Percentiles rank a stretch among this genome's conserved stretches.
Evolutionary conservation across 1,140 invertebrate species (phyloP).

Genomic region (Fragariocoptes setiger): DNA sequence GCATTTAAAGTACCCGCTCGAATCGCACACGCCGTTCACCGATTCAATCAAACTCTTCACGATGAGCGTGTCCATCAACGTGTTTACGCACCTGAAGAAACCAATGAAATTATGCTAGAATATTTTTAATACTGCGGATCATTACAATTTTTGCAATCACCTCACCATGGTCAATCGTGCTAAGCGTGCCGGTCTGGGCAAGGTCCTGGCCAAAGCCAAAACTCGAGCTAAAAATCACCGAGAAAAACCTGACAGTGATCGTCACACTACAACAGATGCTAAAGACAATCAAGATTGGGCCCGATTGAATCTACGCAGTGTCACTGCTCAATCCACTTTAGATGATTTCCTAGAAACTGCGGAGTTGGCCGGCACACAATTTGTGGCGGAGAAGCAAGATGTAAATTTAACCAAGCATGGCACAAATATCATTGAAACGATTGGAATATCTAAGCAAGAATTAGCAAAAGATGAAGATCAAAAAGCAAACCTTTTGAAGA

Average conservation of each 20-base stretch:
- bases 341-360: conserved; percentile 83
- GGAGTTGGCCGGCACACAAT: conserved; percentile 66
- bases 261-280: conserved; percentile 32
- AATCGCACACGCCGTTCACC: no score
- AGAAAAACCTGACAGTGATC: not conserved
- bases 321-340: conserved; percentile 75
- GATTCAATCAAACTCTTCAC: no score
- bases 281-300: conserved; percentile 67
- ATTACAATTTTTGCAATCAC: no score
- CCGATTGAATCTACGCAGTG: conserved; percentile 54
- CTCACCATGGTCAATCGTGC: not conserved
- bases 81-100: no score
- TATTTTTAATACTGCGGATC: no score
- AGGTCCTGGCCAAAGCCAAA: not conserved
- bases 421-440: conserved; percentile 8
- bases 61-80: no score
- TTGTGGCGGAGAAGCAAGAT: conserved; percentile 23
- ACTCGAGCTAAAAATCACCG: not conserved
- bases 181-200: not conserved
- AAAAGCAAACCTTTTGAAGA: no score
- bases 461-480: conserved; percentile 30
- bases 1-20: no score
- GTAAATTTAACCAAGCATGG: conserved; percentile 7
- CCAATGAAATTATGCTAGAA: no score
- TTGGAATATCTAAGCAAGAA: conserved; percentile 24